These are phyloP conservation scores for Leptinotarsa lineolata DNA, from an alignment of 1,140 invertebrate genomes.

Conservation along the genomic window DNA sequence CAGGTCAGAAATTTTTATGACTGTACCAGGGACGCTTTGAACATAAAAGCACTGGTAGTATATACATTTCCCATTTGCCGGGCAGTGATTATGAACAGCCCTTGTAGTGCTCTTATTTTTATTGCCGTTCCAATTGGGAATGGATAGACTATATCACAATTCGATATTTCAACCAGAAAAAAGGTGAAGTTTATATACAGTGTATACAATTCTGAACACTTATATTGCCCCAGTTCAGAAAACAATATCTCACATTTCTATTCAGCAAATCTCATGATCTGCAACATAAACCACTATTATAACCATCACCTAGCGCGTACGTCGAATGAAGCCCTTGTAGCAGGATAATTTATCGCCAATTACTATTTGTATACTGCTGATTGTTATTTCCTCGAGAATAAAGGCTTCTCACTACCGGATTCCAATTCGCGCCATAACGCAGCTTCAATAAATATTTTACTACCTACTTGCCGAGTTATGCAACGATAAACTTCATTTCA, in stretches of 20 bases:
- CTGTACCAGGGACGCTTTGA: too few relatives aligned
- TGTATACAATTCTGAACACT: too few relatives aligned
- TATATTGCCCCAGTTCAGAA: neutral
- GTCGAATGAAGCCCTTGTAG: neutral
- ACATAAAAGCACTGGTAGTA: too few relatives aligned
- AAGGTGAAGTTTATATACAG: too few relatives aligned
- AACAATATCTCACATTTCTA: neutral
- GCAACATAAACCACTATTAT: neutral
- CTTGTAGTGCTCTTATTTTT: too few relatives aligned
- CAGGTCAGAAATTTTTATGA: too few relatives aligned
- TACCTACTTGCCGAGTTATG: neutral
- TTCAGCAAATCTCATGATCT: neutral
- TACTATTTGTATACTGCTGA: constrained; percentile 6
- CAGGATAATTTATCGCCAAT: neutral
- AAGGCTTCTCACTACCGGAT: constrained; percentile 4
- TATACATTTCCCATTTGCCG: too few relatives aligned
- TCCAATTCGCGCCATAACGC: constrained; percentile 1
- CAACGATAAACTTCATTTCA: neutral
- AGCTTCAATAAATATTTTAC: constrained; percentile 9
- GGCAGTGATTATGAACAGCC: too few relatives aligned
- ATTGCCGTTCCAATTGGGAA: too few relatives aligned
- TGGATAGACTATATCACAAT: too few relatives aligned
- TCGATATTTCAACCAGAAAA: too few relatives aligned
- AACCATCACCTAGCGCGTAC: neutral
- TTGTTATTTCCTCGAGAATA: neutral